Evolutionary conservation across 2,113 vertebrate genomes (phyloP), one percentile per base, ranked within the genome.

Genomic region (Callaeas wilsoni): DNA sequence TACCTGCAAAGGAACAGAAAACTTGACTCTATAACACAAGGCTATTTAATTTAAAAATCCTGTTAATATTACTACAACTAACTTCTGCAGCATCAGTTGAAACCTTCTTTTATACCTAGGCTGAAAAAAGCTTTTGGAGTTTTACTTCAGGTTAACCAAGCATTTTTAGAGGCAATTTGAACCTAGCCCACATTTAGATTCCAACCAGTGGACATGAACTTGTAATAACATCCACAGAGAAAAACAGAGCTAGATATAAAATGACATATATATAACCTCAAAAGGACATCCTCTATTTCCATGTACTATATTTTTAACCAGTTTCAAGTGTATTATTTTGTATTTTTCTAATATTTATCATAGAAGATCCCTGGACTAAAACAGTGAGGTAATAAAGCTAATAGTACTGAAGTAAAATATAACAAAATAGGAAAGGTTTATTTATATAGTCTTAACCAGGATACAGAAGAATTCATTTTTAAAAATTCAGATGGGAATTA

Each of bases 81-180:
- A 74, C 23, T 84, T 84, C 39, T 4, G 9, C 4, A 80, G 42
- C 67, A 49, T 10, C 62, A 92, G 42, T 29, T 69, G 35, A 16
- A 75, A 35, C 7, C 8, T 44, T 60, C 17, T 69, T 64, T 49
- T 47, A 79, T 6, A 49, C 4, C 4, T 3, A 73, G 22, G 29
- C 57, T 83, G 13, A 42, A 50, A 85, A 87, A 75, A 76, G 11
- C 21, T 76, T 80, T 53, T 8, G 41, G n/a, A 75, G 30, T 88
- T 94, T 95, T 70, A 70, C 47, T 59, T 86, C 68, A 90, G 79
- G 83, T 93, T 77, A 92, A 86, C 50, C 37, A 92, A 42, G 62
- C 59, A 30, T 67, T 86, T 95, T 84, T 47, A 74, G 35, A 86
- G 42, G 30, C 50, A 86, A 60, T 69, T 55, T 70, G 50, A 84